Evolutionary conservation across 2,797 vertebrate species (phyloP), one percentile per base, ranked within the genome.

Genomic region (Triplophysa yarkandensis): DNA sequence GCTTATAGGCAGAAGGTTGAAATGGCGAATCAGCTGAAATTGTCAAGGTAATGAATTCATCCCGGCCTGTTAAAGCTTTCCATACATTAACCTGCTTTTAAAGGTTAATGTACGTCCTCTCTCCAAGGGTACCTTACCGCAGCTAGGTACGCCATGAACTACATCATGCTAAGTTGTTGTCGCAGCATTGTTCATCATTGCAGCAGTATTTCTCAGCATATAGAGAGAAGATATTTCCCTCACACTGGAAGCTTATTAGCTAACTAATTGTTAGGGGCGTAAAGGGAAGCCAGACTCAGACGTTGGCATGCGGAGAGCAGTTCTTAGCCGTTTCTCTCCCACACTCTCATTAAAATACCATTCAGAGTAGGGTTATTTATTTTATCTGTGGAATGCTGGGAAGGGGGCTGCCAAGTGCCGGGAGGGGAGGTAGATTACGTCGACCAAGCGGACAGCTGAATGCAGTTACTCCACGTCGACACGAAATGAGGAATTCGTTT

Each of bases 41-140:
- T 87, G 88, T 81, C 87, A 82, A 77, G 83, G 84, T 90, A 90
- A 92, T 91, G 91, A 91, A 92, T 91, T 90, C 85, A 84, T 85
- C 86, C 80, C 80, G 17, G 64, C 65, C 46, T 17, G n/a, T 32
- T 68, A 67, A 82, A 74, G 21, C 64, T 46, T 62, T 50, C 63
- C 75, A 58, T 68, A 82, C 50, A 62, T 72, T 77, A 58, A 66
- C 73, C 69, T 25, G 64, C 55, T 55, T 81, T 76, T 67, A 77
- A 83, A 83, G 84, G 82, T 82, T 80, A 78, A 78, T 78, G 17
- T 30, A 75, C 73, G 54, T 55, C 43, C 36, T 57, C 19, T 28
- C 58, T 62, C 67, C 55, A 78, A 80, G 82, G 80, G 70, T 74
- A 80, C 76, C 46, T 34, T 63, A 57, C 6, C 21, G 36, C 46